Evolutionary conservation across 2,113 vertebrate genomes (phyloP), one percentile per base, ranked within the genome.

Genomic region (Bos javanicus): DNA sequence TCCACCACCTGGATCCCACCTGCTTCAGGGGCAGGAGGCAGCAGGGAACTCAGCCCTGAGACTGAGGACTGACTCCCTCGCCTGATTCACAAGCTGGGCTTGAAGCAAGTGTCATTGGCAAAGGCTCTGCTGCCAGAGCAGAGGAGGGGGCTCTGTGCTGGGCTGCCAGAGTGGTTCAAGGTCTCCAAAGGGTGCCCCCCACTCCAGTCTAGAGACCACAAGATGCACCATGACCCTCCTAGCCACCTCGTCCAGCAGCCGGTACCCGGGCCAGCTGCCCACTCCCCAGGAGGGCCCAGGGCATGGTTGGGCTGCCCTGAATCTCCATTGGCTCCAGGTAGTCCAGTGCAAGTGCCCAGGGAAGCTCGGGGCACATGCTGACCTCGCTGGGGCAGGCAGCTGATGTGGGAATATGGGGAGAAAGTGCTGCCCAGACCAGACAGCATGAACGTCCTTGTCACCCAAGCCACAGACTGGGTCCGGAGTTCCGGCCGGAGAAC

Each of bases 281-380:
- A 2, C n/a, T 2, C 28, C 25, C 9, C 10, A 33, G 36, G 30
- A 74, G n/a, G 28, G 33, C 28, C 48, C 52, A 10, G 60, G 78
- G 57, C 33, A 28, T 5, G 17, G 48, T 3, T 2, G 23, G 19
- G 25, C 30, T 74, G 52, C 36, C 74, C 76, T 15, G 21, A 21
- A 83, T 28, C 43, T 7, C n/a, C 36, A 0, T 5, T 0, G 0
- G 15, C 43, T 30, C 13, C 16, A 25, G 25, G 62, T 3, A 4
- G 57, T 10, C 33, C 33, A 3, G 25, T 26, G 13, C 4, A 16
- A 43, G 87, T 2, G 30, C 43, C n/a, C 30, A 10, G 74, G 90
- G 15, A n/a, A 56, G 25, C 8, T 30, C 0, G 0, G 26, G 17
- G 83, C 28, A 82, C 52, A 86, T 43, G 50, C 52, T 54, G 74